A percentile compares a stretch with the other conserved stretches of the same genome.
Conservation (phyloP, 2,797 vertebrate genomes). For the Sebastes jordani region DNA sequence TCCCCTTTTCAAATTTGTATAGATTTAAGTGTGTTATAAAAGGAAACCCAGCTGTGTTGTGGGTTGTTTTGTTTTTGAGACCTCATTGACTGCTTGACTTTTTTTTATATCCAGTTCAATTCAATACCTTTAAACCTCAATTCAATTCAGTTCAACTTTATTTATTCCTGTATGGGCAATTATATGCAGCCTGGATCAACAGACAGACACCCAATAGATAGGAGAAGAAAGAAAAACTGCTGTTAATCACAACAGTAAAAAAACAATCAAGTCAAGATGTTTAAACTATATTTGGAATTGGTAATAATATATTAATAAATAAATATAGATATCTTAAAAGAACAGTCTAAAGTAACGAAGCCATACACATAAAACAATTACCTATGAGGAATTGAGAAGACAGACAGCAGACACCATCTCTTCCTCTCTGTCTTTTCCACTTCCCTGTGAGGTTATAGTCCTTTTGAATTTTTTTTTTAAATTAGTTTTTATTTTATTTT, state of each 20-base stretch:
- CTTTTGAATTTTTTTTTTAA: too few species aligned
- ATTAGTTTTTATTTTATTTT: too few species aligned
- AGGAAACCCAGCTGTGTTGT: conserved; percentile 17
- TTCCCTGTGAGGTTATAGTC: too few species aligned
- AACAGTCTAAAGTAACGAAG: not conserved
- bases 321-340: not conserved
- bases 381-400: not conserved
- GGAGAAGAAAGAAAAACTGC: not conserved
- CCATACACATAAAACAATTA: not conserved
- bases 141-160: not conserved
- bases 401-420: not conserved
- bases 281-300: not conserved
- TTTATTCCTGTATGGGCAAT: not conserved
- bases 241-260: not conserved
- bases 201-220: not conserved
- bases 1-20: conserved; percentile 22
- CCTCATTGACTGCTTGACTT: not conserved
- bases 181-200: not conserved
- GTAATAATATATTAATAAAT: not conserved
- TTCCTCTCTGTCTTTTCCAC: not conserved
- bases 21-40: not conserved
- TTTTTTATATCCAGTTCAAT: not conserved
- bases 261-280: not conserved
- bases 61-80: not conserved
- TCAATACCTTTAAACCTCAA: not conserved